Conservation (phyloP, 1,140 invertebrate genomes). For the Cyclina sinensis region DNA sequence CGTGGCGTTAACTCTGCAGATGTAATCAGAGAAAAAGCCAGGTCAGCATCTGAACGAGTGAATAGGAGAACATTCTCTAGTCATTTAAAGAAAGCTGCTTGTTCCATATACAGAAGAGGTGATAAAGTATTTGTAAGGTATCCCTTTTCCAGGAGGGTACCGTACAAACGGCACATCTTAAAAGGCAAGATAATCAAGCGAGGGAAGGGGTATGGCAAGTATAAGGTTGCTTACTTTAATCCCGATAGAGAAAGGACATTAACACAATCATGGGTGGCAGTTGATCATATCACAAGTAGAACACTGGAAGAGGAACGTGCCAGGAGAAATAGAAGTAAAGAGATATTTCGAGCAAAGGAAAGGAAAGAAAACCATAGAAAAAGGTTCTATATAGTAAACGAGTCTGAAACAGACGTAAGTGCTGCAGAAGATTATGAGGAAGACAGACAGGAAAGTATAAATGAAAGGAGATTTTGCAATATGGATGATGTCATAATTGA, state of each 20-base stretch:
- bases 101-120: background rate
- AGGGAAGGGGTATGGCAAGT: background rate
- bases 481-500: background rate
- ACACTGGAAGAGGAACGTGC: background rate
- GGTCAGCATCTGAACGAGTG: background rate
- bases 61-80: background rate
- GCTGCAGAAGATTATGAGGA: background rate
- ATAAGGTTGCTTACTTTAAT: background rate
- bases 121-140: background rate
- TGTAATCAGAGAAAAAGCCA: background rate
- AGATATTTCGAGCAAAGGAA: too few species aligned
- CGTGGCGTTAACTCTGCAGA: background rate
- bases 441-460: background rate
- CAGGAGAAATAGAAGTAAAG: background rate
- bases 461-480: background rate
- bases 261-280: background rate
- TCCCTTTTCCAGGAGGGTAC: background rate
- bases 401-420: background rate
- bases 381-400: background rate
- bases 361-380: background rate
- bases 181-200: background rate
- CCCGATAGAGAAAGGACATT: background rate
- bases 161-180: background rate
- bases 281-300: background rate
- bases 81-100: background rate